Evolutionary conservation across 2,113 vertebrate species (phyloP), one percentile per base, ranked within the genome.

Genomic region (Chionodraco myersi): DNA sequence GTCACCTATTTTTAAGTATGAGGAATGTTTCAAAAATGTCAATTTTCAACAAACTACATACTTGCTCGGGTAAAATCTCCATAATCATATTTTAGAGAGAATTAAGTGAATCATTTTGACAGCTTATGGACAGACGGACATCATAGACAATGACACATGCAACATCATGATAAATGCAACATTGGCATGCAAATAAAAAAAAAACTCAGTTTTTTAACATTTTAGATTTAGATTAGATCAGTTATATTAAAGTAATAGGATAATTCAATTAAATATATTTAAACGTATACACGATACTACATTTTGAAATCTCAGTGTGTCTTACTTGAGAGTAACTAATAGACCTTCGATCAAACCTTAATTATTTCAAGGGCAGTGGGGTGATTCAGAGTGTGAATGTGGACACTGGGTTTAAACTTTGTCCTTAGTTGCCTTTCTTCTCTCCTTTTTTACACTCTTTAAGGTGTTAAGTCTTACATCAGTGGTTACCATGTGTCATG

Each of bases 401-500:
- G 14, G 21, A 23, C 18, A 12, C 57, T 64, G 23, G 11, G 49
- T 23, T 52, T 10, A 13, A 30, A 49, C 36, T 9, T 9, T 5
- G 1, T 34, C 58, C 14, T 30, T 30, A 30, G 30, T 30, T 30
- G 26, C 30, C 3, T 47, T 57, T 65, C 11, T 70, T 10, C 6
- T 48, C 11, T 45, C 15, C 1, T 44, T 9, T 15, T 12, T 60
- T 34, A 41, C 36, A 8, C 36, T 41, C 2, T 16, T 9, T 47
- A 47, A 13, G 9, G 6, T 53, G 26, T 2, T 18, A n/a, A 23
- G 14, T 15, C 14, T 73, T 2, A 36, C 18, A 53, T 66, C 69
- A 60, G 30, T 52, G 26, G 4, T 63, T 45, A 30, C 26, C 71
- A 76, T 53, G 23, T 74, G 77, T 67, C 34, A 23, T 69, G 47